Evolutionary conservation across 2,888 invertebrate genomes (phyloP).

Genomic region (Pharmacophagus antenor): DNA sequence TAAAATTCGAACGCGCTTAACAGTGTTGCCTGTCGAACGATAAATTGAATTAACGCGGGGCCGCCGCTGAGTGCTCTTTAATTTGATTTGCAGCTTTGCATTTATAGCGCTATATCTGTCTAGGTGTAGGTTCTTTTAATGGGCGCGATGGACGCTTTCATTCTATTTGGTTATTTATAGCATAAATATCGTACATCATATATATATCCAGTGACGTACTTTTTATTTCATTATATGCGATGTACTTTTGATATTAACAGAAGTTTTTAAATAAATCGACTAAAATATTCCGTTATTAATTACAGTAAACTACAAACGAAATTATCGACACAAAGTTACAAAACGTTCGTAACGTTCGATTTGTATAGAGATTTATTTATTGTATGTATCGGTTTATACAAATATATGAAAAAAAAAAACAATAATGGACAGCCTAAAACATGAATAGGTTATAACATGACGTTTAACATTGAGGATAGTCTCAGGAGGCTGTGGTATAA

Average conservation of each 20-base stretch:
- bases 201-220: background rate
- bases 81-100: conserved; percentile 42
- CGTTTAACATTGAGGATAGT: background rate
- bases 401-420: background rate
- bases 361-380: no score
- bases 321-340: no score
- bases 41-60: conserved; percentile 48
- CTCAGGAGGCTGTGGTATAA: conserved; percentile 17
- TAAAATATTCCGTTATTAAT: no score
- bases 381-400: no score
- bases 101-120: conserved; percentile 33
- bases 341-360: no score
- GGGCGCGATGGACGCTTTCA: conserved; percentile 9
- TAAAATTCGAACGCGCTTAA: conserved; percentile 26
- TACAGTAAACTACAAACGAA: no score
- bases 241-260: no score
- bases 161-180: conserved; percentile 9
- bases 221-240: background rate
- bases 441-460: background rate
- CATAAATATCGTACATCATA: conserved; percentile 7
- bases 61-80: conserved; percentile 43
- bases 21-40: conserved; percentile 29
- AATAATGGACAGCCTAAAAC: background rate
- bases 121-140: conserved; percentile 12
- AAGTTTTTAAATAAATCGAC: no score